phyloP scores from a whole-genome alignment of 2,797 vertebrate species.

The Poecilia picta region DNA sequence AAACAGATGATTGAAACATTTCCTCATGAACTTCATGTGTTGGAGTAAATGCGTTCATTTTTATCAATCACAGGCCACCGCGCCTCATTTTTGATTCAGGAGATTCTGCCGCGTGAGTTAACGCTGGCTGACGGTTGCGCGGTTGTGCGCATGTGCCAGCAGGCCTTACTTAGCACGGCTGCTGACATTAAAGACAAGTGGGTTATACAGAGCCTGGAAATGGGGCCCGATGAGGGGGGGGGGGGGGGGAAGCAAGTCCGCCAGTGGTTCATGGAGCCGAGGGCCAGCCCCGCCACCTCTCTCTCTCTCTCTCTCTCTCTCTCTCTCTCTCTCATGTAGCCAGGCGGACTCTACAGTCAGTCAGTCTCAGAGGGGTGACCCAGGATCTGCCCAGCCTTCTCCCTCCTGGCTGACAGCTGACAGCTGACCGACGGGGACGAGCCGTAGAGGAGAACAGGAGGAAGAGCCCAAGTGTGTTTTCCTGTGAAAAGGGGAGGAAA shows the following conservation, averaged over 20 bases:
- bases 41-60: not conserved
- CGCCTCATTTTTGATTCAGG: not conserved
- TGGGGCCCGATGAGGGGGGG: conserved; percentile 10
- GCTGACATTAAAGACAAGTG: conserved; percentile 62
- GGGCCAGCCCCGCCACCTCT: not conserved
- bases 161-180: conserved; percentile 57
- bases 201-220: conserved; percentile 46
- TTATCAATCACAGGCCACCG: not conserved
- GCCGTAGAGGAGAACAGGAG: not conserved
- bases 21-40: not conserved
- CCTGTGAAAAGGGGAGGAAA: conserved; percentile 1
- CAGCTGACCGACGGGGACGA: conserved; percentile 3
- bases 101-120: not conserved
- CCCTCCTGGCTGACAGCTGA: conserved; percentile 3
- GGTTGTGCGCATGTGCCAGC: conserved; percentile 21
- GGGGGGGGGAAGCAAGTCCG: no score
- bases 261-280: conserved; percentile 13
- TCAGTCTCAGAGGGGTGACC: conserved; percentile 13
- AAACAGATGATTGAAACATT: not conserved
- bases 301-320: not conserved
- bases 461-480: conserved; percentile 12
- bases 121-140: not conserved
- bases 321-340: conserved; percentile 12
- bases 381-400: conserved; percentile 19
- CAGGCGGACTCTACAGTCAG: conserved; percentile 1